Evolutionary conservation across 2,113 vertebrate species (phyloP).

Genomic region (Willisornis vidua): DNA sequence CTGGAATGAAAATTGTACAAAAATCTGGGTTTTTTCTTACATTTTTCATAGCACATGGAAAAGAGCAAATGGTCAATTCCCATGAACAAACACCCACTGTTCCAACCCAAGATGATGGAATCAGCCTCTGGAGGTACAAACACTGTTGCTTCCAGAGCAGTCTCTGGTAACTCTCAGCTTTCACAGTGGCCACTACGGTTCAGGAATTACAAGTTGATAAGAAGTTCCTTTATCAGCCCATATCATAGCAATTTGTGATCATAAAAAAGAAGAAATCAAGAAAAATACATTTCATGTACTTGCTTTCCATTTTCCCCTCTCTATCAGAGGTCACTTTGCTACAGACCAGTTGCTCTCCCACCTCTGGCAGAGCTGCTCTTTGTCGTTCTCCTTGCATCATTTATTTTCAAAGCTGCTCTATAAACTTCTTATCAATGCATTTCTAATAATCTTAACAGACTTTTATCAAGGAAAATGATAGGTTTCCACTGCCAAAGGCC

Average conservation of each 20-base stretch:
- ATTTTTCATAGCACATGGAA: not conserved
- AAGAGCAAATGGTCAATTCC: not conserved
- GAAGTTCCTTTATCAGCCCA: not conserved
- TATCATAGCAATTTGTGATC: not conserved
- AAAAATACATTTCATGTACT: not conserved
- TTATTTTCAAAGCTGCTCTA: conserved; percentile 56
- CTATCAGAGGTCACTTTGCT: not conserved
- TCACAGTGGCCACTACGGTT: not conserved
- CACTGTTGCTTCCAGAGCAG: not conserved
- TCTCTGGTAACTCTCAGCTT: not conserved
- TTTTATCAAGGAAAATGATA: conserved; percentile 19
- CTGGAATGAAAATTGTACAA: not conserved
- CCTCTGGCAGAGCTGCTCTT: not conserved
- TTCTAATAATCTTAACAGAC: conserved; percentile 43
- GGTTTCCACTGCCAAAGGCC: not conserved
- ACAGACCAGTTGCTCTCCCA: not conserved
- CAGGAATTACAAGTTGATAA: not conserved
- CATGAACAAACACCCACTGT: not conserved
- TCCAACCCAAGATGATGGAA: not conserved
- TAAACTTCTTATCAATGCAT: conserved; percentile 49
- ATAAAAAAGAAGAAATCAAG: not conserved
- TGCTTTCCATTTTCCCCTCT: not conserved
- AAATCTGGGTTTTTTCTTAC: not conserved
- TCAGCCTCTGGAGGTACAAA: not conserved
- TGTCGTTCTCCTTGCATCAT: conserved; percentile 15